Percentiles rank a stretch among this genome's conserved stretches.
phyloP scores from a whole-genome alignment of 2,113 vertebrate genomes.

The Gila orcuttii region DNA sequence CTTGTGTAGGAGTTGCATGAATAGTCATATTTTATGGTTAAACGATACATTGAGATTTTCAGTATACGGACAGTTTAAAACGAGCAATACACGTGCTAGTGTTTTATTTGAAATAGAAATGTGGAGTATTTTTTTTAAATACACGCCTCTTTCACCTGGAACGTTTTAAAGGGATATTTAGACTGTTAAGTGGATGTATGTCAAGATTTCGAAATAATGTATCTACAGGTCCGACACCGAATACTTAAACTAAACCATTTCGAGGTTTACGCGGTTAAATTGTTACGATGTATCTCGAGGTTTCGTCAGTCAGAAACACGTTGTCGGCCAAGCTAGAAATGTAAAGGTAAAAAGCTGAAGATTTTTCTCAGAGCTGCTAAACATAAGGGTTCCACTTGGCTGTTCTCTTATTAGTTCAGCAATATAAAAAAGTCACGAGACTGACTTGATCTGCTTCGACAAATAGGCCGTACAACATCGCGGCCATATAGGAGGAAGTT shows the following conservation, averaged over 20 bases:
- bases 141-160: neutral
- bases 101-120: too few species aligned
- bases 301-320: conserved; percentile 4
- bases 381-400: neutral
- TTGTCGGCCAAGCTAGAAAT: neutral
- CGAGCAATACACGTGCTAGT: too few species aligned
- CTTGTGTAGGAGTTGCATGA: neutral
- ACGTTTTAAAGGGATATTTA: neutral
- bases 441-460: neutral
- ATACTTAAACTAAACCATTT: too few species aligned
- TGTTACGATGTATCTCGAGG: conserved; percentile 1
- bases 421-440: conserved; percentile 33
- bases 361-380: neutral
- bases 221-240: neutral
- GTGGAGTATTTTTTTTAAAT: too few species aligned
- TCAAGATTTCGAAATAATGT: neutral
- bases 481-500: conserved; percentile 48
- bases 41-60: neutral
- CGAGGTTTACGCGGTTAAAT: neutral
- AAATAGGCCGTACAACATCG: conserved; percentile 32
- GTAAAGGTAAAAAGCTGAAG: neutral
- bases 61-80: too few species aligned
- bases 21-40: neutral
- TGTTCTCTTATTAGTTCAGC: neutral
- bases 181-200: neutral